Conservation (phyloP, 2,797 vertebrate genomes). For the Phrynocephalus guinanensis region DNA sequence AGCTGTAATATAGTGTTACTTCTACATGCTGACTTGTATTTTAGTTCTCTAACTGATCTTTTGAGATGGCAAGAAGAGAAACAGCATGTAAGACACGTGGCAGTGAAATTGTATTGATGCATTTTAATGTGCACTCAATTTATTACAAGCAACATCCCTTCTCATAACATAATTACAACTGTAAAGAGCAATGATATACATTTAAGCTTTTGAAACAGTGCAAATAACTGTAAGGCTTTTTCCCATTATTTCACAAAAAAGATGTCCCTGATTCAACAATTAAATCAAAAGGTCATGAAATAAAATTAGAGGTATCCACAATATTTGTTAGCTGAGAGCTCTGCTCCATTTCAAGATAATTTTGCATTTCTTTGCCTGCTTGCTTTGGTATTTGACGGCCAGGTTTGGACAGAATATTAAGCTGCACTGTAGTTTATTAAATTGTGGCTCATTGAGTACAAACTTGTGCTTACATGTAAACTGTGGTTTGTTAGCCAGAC, state of each 20-base stretch:
- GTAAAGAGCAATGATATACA: neutral
- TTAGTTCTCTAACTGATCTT: neutral
- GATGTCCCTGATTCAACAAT: neutral
- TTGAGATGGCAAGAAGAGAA: neutral
- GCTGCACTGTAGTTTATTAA: neutral
- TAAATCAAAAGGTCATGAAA: neutral
- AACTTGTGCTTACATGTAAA: neutral
- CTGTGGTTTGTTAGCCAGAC: neutral
- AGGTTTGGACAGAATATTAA: neutral
- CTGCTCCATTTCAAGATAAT: neutral
- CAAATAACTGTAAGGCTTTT: slow-evolving; percentile 2
- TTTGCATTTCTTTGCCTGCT: neutral
- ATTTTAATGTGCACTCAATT: neutral
- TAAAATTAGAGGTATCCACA: no score
- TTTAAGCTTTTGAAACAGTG: slow-evolving; percentile 12
- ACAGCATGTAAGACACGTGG: neutral
- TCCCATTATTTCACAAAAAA: neutral
- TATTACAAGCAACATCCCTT: neutral
- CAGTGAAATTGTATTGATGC: neutral
- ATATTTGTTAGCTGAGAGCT: neutral
- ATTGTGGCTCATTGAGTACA: neutral
- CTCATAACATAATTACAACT: slow-evolving; percentile 7
- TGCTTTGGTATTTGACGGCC: neutral
- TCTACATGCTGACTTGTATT: neutral
- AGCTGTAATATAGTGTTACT: neutral